phyloP scores from a whole-genome alignment of 2,888 invertebrate species.

The Autographa gamma region DNA sequence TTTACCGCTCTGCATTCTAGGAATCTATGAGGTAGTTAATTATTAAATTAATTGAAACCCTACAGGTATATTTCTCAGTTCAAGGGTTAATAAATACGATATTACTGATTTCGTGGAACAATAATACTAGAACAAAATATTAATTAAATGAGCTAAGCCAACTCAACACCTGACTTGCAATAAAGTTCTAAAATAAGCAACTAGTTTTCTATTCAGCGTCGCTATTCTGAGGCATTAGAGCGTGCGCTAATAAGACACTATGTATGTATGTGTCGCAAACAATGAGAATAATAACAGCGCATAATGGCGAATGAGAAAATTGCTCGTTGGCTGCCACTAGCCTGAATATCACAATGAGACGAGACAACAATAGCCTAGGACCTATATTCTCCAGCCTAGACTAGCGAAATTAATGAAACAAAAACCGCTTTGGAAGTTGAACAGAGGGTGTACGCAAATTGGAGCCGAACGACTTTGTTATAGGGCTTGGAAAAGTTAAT shows the following conservation, averaged over 20 bases:
- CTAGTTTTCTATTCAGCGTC: constrained; percentile 57
- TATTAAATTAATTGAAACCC: neutral
- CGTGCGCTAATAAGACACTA: constrained; percentile 72
- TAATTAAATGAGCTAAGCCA: neutral
- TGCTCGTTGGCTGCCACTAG: constrained; percentile 81
- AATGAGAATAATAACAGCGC: constrained; percentile 83
- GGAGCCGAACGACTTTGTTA: constrained; percentile 61
- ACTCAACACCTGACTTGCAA: constrained; percentile 24
- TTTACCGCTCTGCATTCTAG: constrained; percentile 1
- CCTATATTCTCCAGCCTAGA: constrained; percentile 79
- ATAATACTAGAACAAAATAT: constrained; percentile 5
- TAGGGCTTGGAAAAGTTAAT: constrained; percentile 51
- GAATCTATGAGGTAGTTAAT: neutral
- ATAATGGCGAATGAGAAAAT: constrained; percentile 86
- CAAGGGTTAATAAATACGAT: neutral
- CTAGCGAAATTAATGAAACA: constrained; percentile 80
- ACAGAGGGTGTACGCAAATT: constrained; percentile 79
- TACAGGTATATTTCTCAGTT: neutral
- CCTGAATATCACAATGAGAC: constrained; percentile 81
- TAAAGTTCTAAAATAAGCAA: constrained; percentile 35
- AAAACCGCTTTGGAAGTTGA: constrained; percentile 77
- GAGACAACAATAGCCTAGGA: constrained; percentile 80
- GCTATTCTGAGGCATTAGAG: constrained; percentile 61
- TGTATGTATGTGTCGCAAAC: constrained; percentile 80
- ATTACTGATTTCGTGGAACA: neutral